Percentiles rank a stretch among this genome's conserved stretches.
Conservation (phyloP, 2,797 vertebrate genomes). For the Mormyrus hasselquistii region DNA sequence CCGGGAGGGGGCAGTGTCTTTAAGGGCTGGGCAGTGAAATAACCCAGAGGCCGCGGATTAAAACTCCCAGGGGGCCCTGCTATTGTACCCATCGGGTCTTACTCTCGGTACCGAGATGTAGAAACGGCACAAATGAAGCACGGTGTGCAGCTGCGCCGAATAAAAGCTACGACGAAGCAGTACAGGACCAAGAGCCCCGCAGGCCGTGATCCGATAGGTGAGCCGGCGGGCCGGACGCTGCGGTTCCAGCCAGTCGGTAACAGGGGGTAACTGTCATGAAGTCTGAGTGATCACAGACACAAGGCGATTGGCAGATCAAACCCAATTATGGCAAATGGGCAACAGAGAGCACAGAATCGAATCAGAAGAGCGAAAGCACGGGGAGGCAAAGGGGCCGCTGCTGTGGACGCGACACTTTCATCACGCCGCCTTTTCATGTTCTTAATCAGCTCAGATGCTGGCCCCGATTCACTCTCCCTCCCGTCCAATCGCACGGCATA, state of each 20-base stretch:
- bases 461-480: conserved; percentile 33
- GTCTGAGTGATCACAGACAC: neutral
- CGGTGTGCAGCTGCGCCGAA: neutral
- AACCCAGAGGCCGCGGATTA: neutral
- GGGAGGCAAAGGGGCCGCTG: neutral
- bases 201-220: neutral
- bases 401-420: neutral
- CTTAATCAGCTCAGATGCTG: conserved; percentile 36
- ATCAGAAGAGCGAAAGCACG: neutral
- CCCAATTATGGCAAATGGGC: neutral
- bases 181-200: neutral
- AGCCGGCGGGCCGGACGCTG: neutral
- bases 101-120: neutral
- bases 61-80: neutral
- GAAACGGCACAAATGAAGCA: neutral
- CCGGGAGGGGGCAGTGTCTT: neutral
- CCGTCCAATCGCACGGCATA: conserved; percentile 32
- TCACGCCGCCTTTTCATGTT: neutral
- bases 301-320: conserved; percentile 4
- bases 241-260: neutral
- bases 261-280: neutral
- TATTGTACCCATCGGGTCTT: neutral
- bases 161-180: neutral
- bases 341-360: neutral
- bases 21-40: neutral